Evolutionary conservation across 2,113 vertebrate species (phyloP).

Genomic region (Catharus minimus): DNA sequence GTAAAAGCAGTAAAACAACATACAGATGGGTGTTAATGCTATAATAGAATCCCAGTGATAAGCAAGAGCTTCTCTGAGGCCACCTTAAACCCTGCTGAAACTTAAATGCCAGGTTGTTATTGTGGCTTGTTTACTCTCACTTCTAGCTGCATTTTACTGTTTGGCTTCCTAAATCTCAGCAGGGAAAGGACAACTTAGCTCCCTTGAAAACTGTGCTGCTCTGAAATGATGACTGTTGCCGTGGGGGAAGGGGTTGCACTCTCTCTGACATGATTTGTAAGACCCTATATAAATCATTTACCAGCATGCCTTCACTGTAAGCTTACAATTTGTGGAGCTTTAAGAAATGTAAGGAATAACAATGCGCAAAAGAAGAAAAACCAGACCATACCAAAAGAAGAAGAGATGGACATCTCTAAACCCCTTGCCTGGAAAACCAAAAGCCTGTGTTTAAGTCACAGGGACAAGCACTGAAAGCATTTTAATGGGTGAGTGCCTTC

Average conservation of each 20-base stretch:
- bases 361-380: not conserved
- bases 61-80: not conserved
- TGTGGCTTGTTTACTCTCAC: not conserved
- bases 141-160: conserved; percentile 24
- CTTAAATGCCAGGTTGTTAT: not conserved
- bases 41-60: not conserved
- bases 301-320: conserved; percentile 21
- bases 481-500: not conserved
- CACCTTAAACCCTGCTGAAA: conserved; percentile 30
- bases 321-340: not conserved
- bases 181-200: conserved; percentile 21
- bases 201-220: not conserved
- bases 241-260: conserved; percentile 28
- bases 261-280: conserved; percentile 35
- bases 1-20: not conserved
- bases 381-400: not conserved
- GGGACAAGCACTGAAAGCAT: not conserved
- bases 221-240: conserved; percentile 31
- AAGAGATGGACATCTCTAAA: not conserved
- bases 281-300: conserved; percentile 57
- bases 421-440: not conserved
- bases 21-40: not conserved
- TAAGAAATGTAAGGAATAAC: not conserved
- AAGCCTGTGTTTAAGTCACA: not conserved
- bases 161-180: conserved; percentile 31